Base-by-base conservation (phyloP, 2,888 invertebrate genomes). In the Synergus laeviventris region DNA sequence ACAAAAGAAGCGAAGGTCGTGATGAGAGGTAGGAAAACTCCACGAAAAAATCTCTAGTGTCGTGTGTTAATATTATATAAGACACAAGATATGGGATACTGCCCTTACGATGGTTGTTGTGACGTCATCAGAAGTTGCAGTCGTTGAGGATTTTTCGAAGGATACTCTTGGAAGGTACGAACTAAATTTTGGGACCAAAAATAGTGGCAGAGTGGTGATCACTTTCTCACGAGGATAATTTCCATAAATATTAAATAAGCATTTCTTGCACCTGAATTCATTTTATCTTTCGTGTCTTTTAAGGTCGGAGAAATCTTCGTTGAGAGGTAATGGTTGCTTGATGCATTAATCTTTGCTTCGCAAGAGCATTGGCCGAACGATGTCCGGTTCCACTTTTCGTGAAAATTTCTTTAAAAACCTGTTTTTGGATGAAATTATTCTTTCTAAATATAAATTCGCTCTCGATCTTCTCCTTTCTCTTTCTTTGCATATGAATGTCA, bases 101-200 rank as follows among this genome's bases (percentile, higher is more conserved):
- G 79, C 81, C 73, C 74, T 38, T 78, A 81, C 77, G 79, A 84
- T 84, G 85, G 82, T 84, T 77, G 84, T 85, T 24, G 82, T 82
- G 78, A 83, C 84, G 76, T 88, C 89, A 80, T 87, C 89, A 81
- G 86, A 87, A 77, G 86, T 87, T 21, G 81, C 89, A 36, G 86
- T 88, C 61, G 81, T 89, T 87, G 90, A 90, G 82, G 89, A 91
- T 81, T 87, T 87, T 77, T 87, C 89, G 18, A 90, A 86, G 84
- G 91, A 91, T 76, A 90, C 90, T 14, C 86, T 90, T 75, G 90
- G 89, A 84, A 90, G 90, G 91, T 91, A 89, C 74, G 76, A 39
- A 24, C 14, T 24, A 31, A 14, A 42, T 31, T 60, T 18, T 8
- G n/a, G 2, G 1, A 2, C 11, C 0, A 8, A 49, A 49, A 49